Conservation (phyloP, 2,113 vertebrate species). For the Oncorhynchus kisutch region DNA sequence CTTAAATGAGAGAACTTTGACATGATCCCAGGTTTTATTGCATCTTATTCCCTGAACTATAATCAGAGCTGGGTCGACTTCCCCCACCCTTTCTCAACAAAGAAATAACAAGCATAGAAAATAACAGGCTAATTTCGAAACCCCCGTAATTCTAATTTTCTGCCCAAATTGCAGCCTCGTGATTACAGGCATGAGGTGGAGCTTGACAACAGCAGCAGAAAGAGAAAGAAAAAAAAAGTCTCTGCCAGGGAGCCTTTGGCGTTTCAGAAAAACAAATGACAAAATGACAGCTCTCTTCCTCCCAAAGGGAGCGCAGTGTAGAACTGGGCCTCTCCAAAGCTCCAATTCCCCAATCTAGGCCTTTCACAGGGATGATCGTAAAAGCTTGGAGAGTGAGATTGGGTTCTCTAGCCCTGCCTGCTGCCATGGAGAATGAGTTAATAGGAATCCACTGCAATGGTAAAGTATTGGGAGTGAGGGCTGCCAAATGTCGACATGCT, state of each 20-base stretch:
- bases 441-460: constrained; percentile 47
- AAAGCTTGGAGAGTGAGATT: constrained; percentile 34
- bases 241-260: not conserved
- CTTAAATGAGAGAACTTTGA: constrained; percentile 31
- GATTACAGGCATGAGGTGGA: constrained; percentile 53
- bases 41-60: constrained; percentile 51
- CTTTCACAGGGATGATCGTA: constrained; percentile 29
- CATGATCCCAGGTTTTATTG: constrained; percentile 35
- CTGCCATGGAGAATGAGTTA: constrained; percentile 34
- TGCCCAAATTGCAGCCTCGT: constrained; percentile 57
- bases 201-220: constrained; percentile 40
- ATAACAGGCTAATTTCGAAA: constrained; percentile 41
- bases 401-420: constrained; percentile 28
- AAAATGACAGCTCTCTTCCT: constrained; percentile 18
- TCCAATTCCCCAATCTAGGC: constrained; percentile 39
- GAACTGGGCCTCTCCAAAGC: constrained; percentile 47
- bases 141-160: constrained; percentile 61
- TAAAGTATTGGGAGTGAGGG: constrained; percentile 41
- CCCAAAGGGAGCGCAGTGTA: constrained; percentile 23
- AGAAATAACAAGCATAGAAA: constrained; percentile 49
- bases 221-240: constrained; percentile 1
- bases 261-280: constrained; percentile 19
- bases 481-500: constrained; percentile 51
- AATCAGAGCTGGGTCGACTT: constrained; percentile 31
- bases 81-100: constrained; percentile 31